These are phyloP conservation scores for Cetonia aurata DNA, from an alignment of 2,888 invertebrate genomes.

Conservation along the genomic window DNA sequence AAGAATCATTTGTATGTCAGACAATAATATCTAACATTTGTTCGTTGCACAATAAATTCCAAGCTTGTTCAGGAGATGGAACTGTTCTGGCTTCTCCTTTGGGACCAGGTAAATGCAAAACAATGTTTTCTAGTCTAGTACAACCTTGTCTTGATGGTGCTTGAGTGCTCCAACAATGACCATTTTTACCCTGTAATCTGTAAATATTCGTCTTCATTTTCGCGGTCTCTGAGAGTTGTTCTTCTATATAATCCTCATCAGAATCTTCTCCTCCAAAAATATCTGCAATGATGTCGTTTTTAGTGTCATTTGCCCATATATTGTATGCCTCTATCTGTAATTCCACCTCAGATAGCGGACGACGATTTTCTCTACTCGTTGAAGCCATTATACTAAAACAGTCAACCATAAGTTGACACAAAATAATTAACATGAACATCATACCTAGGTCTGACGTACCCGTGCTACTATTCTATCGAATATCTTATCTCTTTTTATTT, in stretches of 20 bases:
- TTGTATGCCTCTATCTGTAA: constrained; percentile 16
- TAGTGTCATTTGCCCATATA: constrained; percentile 19
- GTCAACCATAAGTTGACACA: constrained; percentile 2
- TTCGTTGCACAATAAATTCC: constrained; percentile 42
- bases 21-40: constrained; percentile 41
- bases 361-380: constrained; percentile 6
- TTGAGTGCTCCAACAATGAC: constrained; percentile 40
- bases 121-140: constrained; percentile 39
- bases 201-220: constrained; percentile 24
- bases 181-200: constrained; percentile 33
- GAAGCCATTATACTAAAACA: constrained; percentile 7
- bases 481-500: constrained; percentile 4
- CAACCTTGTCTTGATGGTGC: constrained; percentile 31
- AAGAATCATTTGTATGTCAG: constrained; percentile 43
- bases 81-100: constrained; percentile 45
- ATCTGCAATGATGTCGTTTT: constrained; percentile 20
- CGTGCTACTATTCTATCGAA: no score
- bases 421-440: constrained; percentile 27
- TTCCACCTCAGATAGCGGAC: constrained; percentile 11
- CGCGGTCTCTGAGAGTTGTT: constrained; percentile 18
- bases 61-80: constrained; percentile 41
- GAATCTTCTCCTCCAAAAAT: constrained; percentile 29
- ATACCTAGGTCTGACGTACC: constrained; percentile 31
- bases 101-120: constrained; percentile 27
- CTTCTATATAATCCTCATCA: constrained; percentile 8